Evolutionary conservation across 2,888 invertebrate genomes (phyloP), one percentile per base, ranked within the genome.

Genomic region (Acanthosoma haemorrhoidale): DNA sequence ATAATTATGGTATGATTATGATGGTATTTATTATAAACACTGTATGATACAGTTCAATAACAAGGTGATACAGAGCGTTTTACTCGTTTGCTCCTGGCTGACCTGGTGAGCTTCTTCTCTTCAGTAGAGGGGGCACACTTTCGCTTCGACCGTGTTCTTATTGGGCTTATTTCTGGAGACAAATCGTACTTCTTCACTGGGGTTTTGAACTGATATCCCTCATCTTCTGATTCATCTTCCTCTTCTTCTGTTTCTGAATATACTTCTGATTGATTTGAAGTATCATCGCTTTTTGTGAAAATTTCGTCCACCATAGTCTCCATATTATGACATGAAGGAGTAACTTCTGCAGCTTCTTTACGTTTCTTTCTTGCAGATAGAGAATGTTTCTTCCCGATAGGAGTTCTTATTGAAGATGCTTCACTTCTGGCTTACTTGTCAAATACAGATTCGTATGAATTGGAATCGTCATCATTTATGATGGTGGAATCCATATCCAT

Each of bases 281-380:
- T 68, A 71, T 69, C 71, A 58, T 57, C 39, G 16, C 58, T 39
- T 18, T 41, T 63, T 25, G 64, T 59, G 59, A 69, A 69, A n/a
- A 64, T 36, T 32, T 64, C 63, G 36, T 69, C 69, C 21, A 69
- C 63, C 32, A 60, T 64, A 34, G 69, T 59, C 29, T 41, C 57
- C 39, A 71, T 31, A 36, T 58, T 66, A n/a, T 25, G 39, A 29
- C 2, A 16, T 4, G 64, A 25, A n/a, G 39, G 13, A 29, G 64
- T 29, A 18, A 9, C 8, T 5, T 64, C 18, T 13, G n/a, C n/a
- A n/a, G 13, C 1, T 29, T 25, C 25, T 64, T 16, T 64, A 29
- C 15, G 3, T 29, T 29, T 64, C 39, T 41, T 64, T 29, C 64
- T 64, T 3, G 61, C 34, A 36, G 61, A 61, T 16, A 61, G 61